phyloP scores from a whole-genome alignment of 2,113 vertebrate genomes.

The Nyctibius bracteatus region DNA sequence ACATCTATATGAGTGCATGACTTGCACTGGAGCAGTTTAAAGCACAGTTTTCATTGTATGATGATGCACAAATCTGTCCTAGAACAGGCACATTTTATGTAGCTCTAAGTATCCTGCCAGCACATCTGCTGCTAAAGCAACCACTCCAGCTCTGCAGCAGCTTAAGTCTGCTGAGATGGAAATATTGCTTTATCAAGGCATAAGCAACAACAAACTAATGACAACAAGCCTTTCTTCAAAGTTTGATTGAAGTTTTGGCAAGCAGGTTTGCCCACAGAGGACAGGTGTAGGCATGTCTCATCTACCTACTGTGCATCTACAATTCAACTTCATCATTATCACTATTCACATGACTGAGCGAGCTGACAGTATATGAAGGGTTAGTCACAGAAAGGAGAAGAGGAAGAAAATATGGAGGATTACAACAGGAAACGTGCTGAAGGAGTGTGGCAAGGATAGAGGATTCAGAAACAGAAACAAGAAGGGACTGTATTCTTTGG shows the following conservation, averaged over 20 bases:
- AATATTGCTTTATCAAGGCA: not conserved
- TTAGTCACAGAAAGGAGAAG: not conserved
- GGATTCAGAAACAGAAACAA: not conserved
- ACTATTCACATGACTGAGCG: not conserved
- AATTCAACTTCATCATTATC: not conserved
- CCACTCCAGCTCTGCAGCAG: not conserved
- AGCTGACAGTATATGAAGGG: not conserved
- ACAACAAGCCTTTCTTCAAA: not conserved
- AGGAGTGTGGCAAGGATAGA: not conserved
- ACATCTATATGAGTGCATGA: not conserved
- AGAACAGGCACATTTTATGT: not conserved
- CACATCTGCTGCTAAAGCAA: not conserved
- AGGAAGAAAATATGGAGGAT: fast-evolving
- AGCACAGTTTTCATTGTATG: not conserved
- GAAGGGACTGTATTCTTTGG: not conserved
- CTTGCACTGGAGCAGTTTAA: not conserved
- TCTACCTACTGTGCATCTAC: not conserved
- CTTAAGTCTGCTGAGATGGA: not conserved
- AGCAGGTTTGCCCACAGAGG: not conserved
- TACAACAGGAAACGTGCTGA: not conserved
- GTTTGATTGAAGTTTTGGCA: not conserved
- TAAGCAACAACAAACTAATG: not conserved
- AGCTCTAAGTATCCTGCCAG: not conserved
- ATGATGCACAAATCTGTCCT: not conserved
- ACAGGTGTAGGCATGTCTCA: fast-evolving